Base-by-base conservation (phyloP, 2,797 vertebrate genomes). In the Natrix natrix region DNA sequence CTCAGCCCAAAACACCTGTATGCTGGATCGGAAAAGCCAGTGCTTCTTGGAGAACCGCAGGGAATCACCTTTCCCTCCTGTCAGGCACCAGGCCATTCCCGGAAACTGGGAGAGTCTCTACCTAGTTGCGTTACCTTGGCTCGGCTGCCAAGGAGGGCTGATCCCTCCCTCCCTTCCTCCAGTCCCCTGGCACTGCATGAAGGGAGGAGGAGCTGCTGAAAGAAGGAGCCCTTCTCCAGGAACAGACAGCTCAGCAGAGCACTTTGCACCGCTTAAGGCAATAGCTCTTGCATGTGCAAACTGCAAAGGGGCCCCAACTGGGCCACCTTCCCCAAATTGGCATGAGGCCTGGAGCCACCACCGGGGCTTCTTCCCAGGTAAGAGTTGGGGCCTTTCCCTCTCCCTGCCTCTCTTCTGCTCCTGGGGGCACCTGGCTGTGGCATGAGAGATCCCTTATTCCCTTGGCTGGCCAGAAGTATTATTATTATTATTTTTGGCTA, bases 101-200 rank as follows among this genome's bases (percentile, higher is more conserved):
- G 91, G 86, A 90, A 91, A 88, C n/a, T 43, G 57, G 69, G 94
- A 92, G 94, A 86, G 74, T 48, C 87, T 94, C 89, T 93, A 97
- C 96, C 96, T 97, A 83, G 93, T 54, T 93, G 95, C 91, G 93
- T 96, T 96, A 97, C 96, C 97, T 97, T 95, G 93, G 94, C 92
- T 91, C 78, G 88, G 86, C 95, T 92, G 93, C 0, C 88, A 54
- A 3, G 94, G 86, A 92, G 95, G 93, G 91, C 89, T 69, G 59
- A 37, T 89, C 90, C 87, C 90, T 92, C 96, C 96, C 74, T 90
- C 88, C 87, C 91, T 96, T 96, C 97, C 48, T 52, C 95, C 96
- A 96, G 93, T 95, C 0, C 93, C 96, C 95, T 96, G 96, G 97
- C 96, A 97, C 95, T 0, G 92, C 93, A 90, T 93, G 93, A 59